Percentiles rank a stretch among this genome's conserved stretches.
Conservation (phyloP, 2,888 invertebrate species). For the Leptogaster cylindrica region DNA sequence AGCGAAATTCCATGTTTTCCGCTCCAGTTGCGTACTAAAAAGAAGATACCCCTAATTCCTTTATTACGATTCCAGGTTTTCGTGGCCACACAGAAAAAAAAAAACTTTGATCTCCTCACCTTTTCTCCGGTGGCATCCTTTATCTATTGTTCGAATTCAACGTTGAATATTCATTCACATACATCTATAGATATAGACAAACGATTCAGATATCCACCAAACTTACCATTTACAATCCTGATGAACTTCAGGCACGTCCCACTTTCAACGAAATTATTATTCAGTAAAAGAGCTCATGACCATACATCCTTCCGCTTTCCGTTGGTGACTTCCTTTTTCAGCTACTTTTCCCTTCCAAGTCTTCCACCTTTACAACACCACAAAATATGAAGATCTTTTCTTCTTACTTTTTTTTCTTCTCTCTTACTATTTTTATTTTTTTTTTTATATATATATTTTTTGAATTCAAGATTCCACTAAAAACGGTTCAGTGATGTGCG, state of each 20-base stretch:
- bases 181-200: conserved; percentile 14
- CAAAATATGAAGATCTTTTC: too few relatives aligned
- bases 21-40: conserved; percentile 14
- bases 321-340: neutral
- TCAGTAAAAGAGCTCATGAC: neutral
- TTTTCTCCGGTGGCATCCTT: neutral
- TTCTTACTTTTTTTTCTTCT: too few relatives aligned
- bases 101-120: neutral
- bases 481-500: too few relatives aligned
- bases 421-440: too few relatives aligned
- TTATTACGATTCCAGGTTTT: conserved; percentile 14
- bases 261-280: conserved; percentile 1
- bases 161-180: neutral
- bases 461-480: too few relatives aligned
- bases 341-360: neutral
- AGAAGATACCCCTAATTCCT: conserved; percentile 8
- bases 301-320: conserved; percentile 16
- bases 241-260: conserved; percentile 1
- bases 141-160: neutral
- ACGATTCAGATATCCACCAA: neutral
- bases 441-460: too few relatives aligned
- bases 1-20: too few relatives aligned
- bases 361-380: too few relatives aligned
- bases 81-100: conserved; percentile 4
- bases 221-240: conserved; percentile 11